Evolutionary conservation across 1,140 invertebrate species (phyloP), one percentile per base, ranked within the genome.

Genomic region (Scaptomyza montana): DNA sequence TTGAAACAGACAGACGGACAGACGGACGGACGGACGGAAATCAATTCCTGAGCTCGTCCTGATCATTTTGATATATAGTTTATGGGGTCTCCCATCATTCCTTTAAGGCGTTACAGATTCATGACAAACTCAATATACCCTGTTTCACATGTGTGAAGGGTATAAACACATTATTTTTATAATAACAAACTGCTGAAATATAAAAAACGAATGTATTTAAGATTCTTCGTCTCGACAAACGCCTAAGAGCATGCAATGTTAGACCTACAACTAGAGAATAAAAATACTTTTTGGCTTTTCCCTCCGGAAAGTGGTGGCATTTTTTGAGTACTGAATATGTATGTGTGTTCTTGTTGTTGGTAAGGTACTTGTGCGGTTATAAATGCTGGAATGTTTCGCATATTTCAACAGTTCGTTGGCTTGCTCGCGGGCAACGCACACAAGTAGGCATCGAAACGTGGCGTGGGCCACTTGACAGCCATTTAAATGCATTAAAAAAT

Each of bases 401-500:
- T 77, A 76, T 76, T 82, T 76, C 55, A 67, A 36, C 54, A 66
- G 69, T 21, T 62, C 8, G 51, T 36, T 36, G 33, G 33, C 8
- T 70, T 54, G 67, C 59, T 65, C 30, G 49, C 56, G 36, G 50
- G 21, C 21, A 80, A 77, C 73, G 57, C 74, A 66, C 46, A 57
- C 57, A 62, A 62, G 63, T 16, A 16, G 16, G 16, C 16, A 16
- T 16, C 1, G 16, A 16, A 16, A 16, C 16, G 16, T 21, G 49
- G 51, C 39, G 33, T 76, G 67, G 68, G 81, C 77, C 80, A 84
- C 80, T 84, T 84, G 81, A 86, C 80, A 86, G 80, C 80, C 80
- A 73, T 84, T 84, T 86, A 84, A 84, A 86, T 80, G 80, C 77
- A 84, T 84, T 84, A 86, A 84, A 84, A 84, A 84, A 86, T 84